These are phyloP conservation scores for Ptychochromis oligacanthus DNA, from an alignment of 2,113 vertebrate genomes.

Conservation along the genomic window DNA sequence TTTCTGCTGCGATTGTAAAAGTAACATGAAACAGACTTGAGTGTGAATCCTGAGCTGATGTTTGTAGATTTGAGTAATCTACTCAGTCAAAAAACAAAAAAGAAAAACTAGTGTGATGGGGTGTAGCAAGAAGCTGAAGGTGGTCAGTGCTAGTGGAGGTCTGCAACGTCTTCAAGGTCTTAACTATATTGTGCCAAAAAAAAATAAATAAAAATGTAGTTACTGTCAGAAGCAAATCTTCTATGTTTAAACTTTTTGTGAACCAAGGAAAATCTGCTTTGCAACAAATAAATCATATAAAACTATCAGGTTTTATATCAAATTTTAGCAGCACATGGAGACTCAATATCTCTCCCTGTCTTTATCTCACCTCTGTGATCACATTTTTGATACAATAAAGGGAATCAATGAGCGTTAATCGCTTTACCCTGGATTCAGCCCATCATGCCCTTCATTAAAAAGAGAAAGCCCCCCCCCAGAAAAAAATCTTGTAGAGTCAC, in stretches of 20 bases:
- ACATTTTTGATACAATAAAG: constrained; percentile 26
- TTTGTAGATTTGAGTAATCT: background rate
- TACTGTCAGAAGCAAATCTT: background rate
- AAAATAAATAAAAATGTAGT: background rate
- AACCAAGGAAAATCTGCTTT: background rate
- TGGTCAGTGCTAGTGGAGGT: no score
- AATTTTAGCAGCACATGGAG: background rate
- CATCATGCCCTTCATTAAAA: constrained; percentile 29
- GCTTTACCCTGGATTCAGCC: constrained; percentile 43
- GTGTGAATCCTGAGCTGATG: background rate
- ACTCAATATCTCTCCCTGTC: background rate
- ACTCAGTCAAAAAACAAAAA: background rate
- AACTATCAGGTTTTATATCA: background rate
- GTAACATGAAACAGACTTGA: constrained; percentile 2
- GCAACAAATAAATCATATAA: background rate
- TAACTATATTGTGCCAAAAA: background rate
- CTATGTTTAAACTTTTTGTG: background rate
- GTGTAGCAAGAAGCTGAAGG: no score
- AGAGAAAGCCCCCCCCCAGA: background rate
- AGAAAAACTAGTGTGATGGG: background rate
- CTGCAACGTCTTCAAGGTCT: background rate
- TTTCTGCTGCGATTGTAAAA: constrained; percentile 22
- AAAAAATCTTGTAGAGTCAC: background rate
- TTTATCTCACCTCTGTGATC: constrained; percentile 19
- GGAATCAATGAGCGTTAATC: constrained; percentile 38